A percentile compares a stretch with the other conserved stretches of the same genome.
phyloP scores from a whole-genome alignment of 2,888 invertebrate genomes.

The Carpatolechia fugitivella region DNA sequence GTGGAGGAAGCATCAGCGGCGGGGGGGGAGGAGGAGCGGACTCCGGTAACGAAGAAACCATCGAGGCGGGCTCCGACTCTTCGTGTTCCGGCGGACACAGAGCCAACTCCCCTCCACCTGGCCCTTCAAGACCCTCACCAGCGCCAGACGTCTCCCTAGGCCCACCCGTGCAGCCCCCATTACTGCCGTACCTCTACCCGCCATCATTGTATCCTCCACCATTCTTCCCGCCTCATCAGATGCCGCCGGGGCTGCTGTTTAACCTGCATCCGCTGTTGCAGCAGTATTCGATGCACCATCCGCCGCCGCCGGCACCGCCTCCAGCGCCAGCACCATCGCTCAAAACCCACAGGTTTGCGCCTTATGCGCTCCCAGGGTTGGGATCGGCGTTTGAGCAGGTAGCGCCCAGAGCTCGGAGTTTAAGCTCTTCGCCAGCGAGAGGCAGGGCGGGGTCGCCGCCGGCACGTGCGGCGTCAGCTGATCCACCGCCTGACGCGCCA shows the following conservation, averaged over 20 bases:
- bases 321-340: slow-evolving; percentile 82
- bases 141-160: slow-evolving; percentile 96
- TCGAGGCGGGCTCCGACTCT: slow-evolving; percentile 84
- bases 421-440: slow-evolving; percentile 80
- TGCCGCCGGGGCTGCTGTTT: slow-evolving; percentile 91
- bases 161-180: slow-evolving; percentile 94
- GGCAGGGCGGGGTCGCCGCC: slow-evolving; percentile 56
- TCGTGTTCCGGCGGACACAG: slow-evolving; percentile 84
- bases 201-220: slow-evolving; percentile 90
- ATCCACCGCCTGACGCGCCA: slow-evolving; percentile 76
- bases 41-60: slow-evolving; percentile 82
- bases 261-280: slow-evolving; percentile 94
- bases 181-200: slow-evolving; percentile 96
- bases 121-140: slow-evolving; percentile 84
- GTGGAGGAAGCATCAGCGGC: slow-evolving; percentile 75
- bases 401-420: slow-evolving; percentile 85
- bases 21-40: slow-evolving; percentile 75
- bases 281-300: slow-evolving; percentile 87
- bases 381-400: slow-evolving; percentile 95
- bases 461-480: slow-evolving; percentile 73
- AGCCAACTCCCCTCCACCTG: slow-evolving; percentile 75
- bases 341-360: slow-evolving; percentile 88
- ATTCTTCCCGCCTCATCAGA: slow-evolving; percentile 86
- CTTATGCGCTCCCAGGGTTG: slow-evolving; percentile 89
- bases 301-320: slow-evolving; percentile 80